These are phyloP conservation scores for Andrena trimmerana DNA, from an alignment of 2,888 invertebrate species.

Conservation along the genomic window DNA sequence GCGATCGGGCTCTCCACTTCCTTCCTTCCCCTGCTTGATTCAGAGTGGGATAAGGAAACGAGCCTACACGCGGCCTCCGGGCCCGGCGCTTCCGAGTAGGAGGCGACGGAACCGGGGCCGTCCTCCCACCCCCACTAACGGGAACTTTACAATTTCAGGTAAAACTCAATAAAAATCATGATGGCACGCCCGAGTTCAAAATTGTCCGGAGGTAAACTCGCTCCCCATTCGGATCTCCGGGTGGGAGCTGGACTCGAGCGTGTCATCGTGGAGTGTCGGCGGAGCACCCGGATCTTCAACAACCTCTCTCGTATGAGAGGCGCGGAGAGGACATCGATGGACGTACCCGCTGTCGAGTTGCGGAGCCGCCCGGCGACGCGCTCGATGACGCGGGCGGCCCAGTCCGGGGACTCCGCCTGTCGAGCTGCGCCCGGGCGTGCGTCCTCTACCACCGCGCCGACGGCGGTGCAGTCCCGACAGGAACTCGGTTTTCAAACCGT, in stretches of 20 bases:
- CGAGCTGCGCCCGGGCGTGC: too few species aligned
- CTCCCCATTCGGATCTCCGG: neutral
- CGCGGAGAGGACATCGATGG: too few species aligned
- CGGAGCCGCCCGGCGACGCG: neutral
- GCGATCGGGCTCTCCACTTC: too few species aligned
- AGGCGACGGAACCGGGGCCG: too few species aligned
- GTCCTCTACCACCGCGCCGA: too few species aligned
- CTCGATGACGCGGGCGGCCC: too few species aligned
- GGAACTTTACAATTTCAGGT: neutral
- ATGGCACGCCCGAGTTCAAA: neutral
- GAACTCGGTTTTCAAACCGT: too few species aligned
- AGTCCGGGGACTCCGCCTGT: neutral
- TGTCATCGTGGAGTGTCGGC: neutral
- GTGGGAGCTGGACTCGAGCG: neutral
- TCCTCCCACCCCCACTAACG: neutral
- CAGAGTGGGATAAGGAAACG: too few species aligned
- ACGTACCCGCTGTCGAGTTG: neutral
- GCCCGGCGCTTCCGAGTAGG: too few species aligned
- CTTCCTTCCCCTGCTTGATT: too few species aligned
- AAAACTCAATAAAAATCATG: neutral
- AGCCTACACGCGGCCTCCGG: too few species aligned
- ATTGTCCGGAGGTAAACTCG: neutral
- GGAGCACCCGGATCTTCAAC: neutral
- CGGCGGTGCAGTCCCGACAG: too few species aligned
- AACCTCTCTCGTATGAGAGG: neutral